Evolutionary conservation across 2,888 invertebrate species (phyloP).

Genomic region (Syrista parreyssii): DNA sequence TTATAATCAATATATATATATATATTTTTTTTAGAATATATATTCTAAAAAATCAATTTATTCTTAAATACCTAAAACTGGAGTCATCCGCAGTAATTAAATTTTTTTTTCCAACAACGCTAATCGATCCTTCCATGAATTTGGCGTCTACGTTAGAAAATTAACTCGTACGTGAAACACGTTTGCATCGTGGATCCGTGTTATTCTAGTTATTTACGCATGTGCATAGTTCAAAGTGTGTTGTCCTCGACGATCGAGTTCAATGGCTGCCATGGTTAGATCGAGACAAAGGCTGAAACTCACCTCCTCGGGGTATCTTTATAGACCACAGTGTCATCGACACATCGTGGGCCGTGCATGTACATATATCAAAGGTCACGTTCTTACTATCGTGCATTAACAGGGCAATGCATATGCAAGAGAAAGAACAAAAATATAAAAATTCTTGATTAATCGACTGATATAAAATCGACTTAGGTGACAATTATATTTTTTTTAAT

Average conservation of each 20-base stretch:
- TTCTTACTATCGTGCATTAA: background rate
- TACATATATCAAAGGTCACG: background rate
- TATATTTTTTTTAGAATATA: too few relatives aligned
- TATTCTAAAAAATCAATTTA: too few relatives aligned
- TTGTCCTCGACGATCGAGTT: conserved; percentile 50
- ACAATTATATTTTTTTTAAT: background rate
- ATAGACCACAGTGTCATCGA: conserved; percentile 56
- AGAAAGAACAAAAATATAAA: background rate
- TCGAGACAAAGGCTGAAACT: conserved; percentile 44
- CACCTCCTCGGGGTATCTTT: conserved; percentile 49
- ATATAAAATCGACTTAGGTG: background rate
- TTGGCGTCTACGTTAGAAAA: background rate
- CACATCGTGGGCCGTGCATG: conserved; percentile 24
- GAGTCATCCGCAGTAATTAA: background rate
- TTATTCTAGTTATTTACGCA: conserved; percentile 12
- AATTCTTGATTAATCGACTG: background rate
- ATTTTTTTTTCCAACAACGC: background rate
- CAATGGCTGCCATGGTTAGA: conserved; percentile 39
- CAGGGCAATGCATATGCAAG: background rate
- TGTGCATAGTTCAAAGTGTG: conserved; percentile 43
- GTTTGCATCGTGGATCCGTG: background rate
- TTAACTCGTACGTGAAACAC: background rate
- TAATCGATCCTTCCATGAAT: background rate
- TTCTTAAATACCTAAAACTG: background rate
- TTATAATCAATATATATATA: background rate